Conservation (phyloP, 1,140 invertebrate genomes). For the Brachionus asplanchnoidis region DNA sequence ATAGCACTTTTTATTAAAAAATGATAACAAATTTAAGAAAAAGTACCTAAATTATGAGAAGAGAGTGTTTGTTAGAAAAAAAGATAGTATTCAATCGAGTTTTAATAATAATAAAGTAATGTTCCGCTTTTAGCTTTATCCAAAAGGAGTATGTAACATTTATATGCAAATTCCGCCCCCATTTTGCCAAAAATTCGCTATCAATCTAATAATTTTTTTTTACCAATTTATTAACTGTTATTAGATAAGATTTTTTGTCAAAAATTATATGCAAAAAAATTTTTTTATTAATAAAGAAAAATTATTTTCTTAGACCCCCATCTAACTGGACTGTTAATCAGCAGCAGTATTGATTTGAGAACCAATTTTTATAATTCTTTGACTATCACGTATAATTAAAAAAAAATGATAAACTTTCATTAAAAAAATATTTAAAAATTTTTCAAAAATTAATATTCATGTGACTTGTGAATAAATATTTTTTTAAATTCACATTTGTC, state of each 20-base stretch:
- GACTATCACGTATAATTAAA: not conserved
- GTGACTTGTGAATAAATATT: no score
- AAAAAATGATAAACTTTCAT: not conserved
- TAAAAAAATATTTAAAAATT: no score
- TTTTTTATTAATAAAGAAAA: not conserved
- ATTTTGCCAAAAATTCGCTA: not conserved
- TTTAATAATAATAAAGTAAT: no score
- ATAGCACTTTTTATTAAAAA: no score
- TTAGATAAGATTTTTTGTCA: not conserved
- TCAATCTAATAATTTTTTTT: not conserved
- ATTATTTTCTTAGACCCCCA: not conserved
- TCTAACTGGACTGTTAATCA: not conserved
- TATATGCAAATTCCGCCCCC: not conserved
- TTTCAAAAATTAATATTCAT: not conserved
- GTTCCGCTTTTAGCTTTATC: no score
- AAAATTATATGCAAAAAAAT: not conserved
- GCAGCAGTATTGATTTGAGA: not conserved
- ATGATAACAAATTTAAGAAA: no score
- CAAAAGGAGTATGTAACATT: no score
- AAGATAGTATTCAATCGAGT: no score
- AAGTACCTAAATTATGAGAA: no score
- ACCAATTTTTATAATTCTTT: not conserved
- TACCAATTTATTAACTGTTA: not conserved
- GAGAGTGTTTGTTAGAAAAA: no score
- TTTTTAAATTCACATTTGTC: not conserved